Evolutionary conservation across 2,113 vertebrate species (phyloP).

Genomic region (Leptosomus discolor): DNA sequence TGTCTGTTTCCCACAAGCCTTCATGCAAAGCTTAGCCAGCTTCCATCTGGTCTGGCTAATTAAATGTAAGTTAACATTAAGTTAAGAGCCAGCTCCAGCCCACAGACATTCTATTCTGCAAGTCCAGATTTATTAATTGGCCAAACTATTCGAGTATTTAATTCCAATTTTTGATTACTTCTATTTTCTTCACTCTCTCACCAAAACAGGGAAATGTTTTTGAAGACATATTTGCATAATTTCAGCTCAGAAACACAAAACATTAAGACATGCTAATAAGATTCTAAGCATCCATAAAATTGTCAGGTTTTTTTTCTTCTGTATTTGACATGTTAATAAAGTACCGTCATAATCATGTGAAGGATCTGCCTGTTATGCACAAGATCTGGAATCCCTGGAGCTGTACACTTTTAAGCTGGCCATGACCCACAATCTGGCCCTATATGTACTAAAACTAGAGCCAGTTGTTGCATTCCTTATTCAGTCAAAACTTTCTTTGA

Average conservation of each 20-base stretch:
- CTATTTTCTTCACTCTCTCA: constrained; percentile 37
- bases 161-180: constrained; percentile 53
- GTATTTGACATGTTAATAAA: constrained; percentile 39
- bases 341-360: not conserved
- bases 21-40: constrained; percentile 19
- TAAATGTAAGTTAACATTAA: constrained; percentile 56
- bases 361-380: constrained; percentile 43
- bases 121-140: constrained; percentile 13
- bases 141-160: not conserved
- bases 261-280: not conserved
- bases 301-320: not conserved
- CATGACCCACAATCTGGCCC: constrained; percentile 43
- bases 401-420: constrained; percentile 17
- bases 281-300: not conserved
- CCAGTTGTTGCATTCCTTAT: constrained; percentile 39
- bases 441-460: constrained; percentile 53
- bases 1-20: constrained; percentile 53
- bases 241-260: constrained; percentile 59
- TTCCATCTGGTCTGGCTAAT: constrained; percentile 58
- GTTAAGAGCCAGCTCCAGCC: constrained; percentile 13
- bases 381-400: constrained; percentile 6
- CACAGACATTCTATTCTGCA: not conserved
- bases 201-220: constrained; percentile 60
- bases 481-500: constrained; percentile 57
- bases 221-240: constrained; percentile 51